phyloP scores from a whole-genome alignment of 2,888 invertebrate genomes.

The Ormyrus nitidulus region DNA sequence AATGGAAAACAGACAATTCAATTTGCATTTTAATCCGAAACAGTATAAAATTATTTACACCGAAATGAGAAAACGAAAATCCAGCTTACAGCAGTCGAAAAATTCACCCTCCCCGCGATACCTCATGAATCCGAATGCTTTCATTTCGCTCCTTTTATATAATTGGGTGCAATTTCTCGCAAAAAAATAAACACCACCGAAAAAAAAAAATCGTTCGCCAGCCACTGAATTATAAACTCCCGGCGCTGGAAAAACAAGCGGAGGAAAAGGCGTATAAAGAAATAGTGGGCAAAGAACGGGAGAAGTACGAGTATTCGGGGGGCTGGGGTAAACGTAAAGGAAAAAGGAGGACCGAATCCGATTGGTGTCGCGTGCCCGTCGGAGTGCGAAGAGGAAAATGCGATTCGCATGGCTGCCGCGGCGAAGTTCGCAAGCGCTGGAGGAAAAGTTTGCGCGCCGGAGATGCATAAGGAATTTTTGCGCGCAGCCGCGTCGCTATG shows the following conservation, averaged over 20 bases:
- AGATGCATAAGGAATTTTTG: slow-evolving; percentile 2
- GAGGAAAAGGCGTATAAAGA: not conserved
- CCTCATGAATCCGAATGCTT: slow-evolving; percentile 38
- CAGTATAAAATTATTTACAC: slow-evolving; percentile 3
- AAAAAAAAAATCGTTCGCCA: not conserved
- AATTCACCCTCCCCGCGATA: not conserved
- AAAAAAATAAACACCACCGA: not conserved
- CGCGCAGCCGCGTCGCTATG: not conserved
- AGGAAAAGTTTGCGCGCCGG: not conserved
- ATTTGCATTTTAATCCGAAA: slow-evolving; percentile 10
- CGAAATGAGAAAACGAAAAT: not conserved
- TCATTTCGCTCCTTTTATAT: slow-evolving; percentile 24
- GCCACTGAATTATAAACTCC: slow-evolving; percentile 5
- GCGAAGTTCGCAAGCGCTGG: not conserved
- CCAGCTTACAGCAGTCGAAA: slow-evolving; percentile 2
- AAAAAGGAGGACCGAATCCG: not conserved
- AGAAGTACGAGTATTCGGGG: not conserved
- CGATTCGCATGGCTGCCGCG: not conserved
- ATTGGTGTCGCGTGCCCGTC: not conserved
- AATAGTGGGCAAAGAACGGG: not conserved
- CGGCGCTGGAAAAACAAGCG: too few relatives aligned
- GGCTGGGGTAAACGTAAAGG: not conserved
- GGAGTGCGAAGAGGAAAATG: slow-evolving; percentile 11
- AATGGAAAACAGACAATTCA: not conserved
- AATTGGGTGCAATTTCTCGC: slow-evolving; percentile 22